A percentile compares a stretch with the other conserved stretches of the same genome.
Conservation (phyloP, 2,888 invertebrate species). For the Cynaeus angustus region DNA sequence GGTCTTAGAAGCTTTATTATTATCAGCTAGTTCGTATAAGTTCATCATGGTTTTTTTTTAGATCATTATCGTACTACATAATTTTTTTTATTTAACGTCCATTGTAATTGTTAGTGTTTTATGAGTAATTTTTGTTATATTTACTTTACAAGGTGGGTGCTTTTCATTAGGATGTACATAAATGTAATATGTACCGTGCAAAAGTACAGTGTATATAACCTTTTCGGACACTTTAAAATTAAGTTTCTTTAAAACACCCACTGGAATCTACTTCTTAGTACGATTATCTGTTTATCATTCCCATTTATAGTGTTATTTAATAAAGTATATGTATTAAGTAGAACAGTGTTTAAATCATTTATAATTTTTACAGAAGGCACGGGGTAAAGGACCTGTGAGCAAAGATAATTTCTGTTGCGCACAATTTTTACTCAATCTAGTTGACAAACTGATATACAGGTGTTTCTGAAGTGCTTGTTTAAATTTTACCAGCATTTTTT, state of each 20-base stretch:
- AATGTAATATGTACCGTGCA: slow-evolving; percentile 35
- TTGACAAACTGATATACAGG: too few relatives aligned
- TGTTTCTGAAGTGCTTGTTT: too few relatives aligned
- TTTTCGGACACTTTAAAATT: slow-evolving; percentile 28
- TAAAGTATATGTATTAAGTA: slow-evolving; percentile 45
- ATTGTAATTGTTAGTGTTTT: slow-evolving; percentile 46
- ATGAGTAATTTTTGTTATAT: slow-evolving; percentile 35
- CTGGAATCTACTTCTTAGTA: slow-evolving; percentile 32
- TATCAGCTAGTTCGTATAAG: slow-evolving; percentile 33
- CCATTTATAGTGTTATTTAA: slow-evolving; percentile 51
- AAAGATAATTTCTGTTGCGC: too few relatives aligned
- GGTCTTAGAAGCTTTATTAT: slow-evolving; percentile 18
- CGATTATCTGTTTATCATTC: slow-evolving; percentile 47
- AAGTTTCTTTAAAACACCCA: slow-evolving; percentile 15
- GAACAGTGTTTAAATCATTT: too few relatives aligned
- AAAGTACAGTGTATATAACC: slow-evolving; percentile 46
- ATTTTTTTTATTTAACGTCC: slow-evolving; percentile 45
- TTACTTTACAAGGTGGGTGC: slow-evolving; percentile 29
- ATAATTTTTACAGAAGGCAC: too few relatives aligned
- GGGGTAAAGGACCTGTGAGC: too few relatives aligned
- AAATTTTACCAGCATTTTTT: too few relatives aligned
- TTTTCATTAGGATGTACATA: slow-evolving; percentile 45
- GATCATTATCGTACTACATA: slow-evolving; percentile 36
- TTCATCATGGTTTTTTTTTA: slow-evolving; percentile 36
- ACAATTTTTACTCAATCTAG: too few relatives aligned